A percentile compares a stretch with the other conserved stretches of the same genome.
phyloP scores from a whole-genome alignment of 2,888 invertebrate genomes.

The Lasioglossum lativentre region DNA sequence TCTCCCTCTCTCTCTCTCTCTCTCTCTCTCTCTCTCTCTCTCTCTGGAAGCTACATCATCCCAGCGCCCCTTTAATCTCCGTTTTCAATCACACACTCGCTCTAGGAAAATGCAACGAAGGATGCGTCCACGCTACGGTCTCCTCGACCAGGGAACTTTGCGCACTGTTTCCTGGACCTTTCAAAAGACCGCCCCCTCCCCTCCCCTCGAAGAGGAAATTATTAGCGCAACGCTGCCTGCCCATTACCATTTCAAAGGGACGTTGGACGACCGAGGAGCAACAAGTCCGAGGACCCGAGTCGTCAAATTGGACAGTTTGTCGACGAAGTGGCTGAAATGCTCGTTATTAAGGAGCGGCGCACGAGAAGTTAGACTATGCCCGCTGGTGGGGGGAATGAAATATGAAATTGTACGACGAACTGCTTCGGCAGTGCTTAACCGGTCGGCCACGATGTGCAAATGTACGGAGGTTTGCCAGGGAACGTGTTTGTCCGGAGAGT shows the following conservation, averaged over 20 bases:
- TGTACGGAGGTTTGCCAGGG: not conserved
- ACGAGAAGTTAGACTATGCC: not conserved
- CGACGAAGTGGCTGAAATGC: not conserved
- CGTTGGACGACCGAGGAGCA: constrained; percentile 25
- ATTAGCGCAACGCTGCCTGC: constrained; percentile 20
- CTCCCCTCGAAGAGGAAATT: constrained; percentile 28
- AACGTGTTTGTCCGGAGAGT: not conserved
- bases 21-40: not conserved
- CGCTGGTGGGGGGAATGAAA: not conserved
- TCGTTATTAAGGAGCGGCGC: constrained; percentile 16
- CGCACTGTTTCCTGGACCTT: not conserved
- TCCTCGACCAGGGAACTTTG: not conserved
- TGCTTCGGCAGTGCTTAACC: not conserved
- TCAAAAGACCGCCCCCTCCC: too few relatives aligned
- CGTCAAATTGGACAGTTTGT: constrained; percentile 45
- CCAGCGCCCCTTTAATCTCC: constrained; percentile 48
- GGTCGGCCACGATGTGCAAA: not conserved
- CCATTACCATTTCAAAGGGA: constrained; percentile 58
- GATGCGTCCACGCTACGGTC: constrained; percentile 4
- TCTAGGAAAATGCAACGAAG: constrained; percentile 15
- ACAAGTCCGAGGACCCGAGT: constrained; percentile 49
- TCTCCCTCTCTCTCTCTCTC: not conserved
- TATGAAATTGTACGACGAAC: constrained; percentile 2
- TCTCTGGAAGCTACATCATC: not conserved
- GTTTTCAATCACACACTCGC: constrained; percentile 43